phyloP scores from a whole-genome alignment of 2,113 vertebrate genomes.

The Callorhinus ursinus region DNA sequence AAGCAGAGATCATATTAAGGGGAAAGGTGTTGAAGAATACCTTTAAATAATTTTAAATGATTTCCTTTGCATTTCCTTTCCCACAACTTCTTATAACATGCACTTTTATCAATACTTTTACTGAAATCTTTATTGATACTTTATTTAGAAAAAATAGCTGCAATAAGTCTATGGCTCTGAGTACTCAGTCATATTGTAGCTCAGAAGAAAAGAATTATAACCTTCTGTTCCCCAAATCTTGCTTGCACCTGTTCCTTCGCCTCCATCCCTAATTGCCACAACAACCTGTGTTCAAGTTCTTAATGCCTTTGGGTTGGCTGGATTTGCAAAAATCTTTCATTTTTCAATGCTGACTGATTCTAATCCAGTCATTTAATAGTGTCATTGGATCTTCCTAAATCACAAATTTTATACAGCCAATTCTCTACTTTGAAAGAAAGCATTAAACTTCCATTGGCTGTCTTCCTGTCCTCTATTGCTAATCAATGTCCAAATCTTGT shows the following conservation, averaged over 20 bases:
- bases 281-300: neutral
- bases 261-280: neutral
- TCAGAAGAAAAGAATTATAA: neutral
- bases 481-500: neutral
- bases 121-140: neutral
- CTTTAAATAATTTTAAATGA: neutral
- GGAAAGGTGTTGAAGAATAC: neutral
- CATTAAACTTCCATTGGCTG: neutral
- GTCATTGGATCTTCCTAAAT: neutral
- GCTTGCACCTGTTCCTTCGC: neutral
- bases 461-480: neutral
- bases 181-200: neutral
- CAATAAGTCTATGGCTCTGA: neutral
- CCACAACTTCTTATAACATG: neutral
- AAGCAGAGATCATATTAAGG: constrained; percentile 35
- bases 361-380: neutral
- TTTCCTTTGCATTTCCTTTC: neutral
- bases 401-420: neutral
- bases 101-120: neutral
- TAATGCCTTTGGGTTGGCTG: neutral
- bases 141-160: neutral
- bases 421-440: neutral
- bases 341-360: neutral
- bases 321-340: neutral
- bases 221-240: neutral